Conservation (phyloP, 2,113 vertebrate species). For the Ctenodactylus gundi region DNA sequence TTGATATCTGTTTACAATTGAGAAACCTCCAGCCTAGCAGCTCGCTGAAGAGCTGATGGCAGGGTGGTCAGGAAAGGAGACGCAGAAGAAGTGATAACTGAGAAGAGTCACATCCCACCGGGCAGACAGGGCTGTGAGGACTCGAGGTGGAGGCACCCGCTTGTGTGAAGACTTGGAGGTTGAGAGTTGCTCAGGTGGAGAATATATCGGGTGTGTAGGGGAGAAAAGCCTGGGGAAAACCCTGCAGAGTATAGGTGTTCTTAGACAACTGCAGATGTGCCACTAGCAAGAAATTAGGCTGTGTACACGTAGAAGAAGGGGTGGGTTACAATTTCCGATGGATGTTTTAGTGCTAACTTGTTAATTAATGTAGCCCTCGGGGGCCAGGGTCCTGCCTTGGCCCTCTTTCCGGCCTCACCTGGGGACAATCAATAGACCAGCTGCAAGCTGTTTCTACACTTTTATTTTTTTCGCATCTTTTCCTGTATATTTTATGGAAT, state of each 20-base stretch:
- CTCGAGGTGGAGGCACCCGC: background rate
- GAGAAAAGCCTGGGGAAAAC: background rate
- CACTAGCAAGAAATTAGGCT: background rate
- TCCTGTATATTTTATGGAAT: background rate
- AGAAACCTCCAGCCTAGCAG: background rate
- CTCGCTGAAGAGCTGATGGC: background rate
- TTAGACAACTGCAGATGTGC: background rate
- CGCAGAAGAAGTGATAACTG: background rate
- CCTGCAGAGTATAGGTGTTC: background rate
- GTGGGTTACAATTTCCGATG: background rate
- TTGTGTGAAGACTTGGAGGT: background rate
- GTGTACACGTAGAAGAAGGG: background rate
- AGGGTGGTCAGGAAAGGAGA: background rate
- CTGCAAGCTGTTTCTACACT: background rate
- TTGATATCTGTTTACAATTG: background rate
- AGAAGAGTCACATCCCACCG: background rate
- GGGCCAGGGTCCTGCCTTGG: rapidly evolving
- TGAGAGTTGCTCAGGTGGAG: background rate
- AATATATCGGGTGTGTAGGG: background rate
- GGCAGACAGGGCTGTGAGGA: background rate
- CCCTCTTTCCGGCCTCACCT: background rate
- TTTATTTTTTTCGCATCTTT: background rate
- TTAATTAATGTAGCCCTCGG: background rate
- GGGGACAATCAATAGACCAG: background rate
- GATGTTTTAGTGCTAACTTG: background rate